A percentile compares a stretch with the other conserved stretches of the same genome.
phyloP scores from a whole-genome alignment of 2,888 invertebrate genomes.

The Spodoptera picta region DNA sequence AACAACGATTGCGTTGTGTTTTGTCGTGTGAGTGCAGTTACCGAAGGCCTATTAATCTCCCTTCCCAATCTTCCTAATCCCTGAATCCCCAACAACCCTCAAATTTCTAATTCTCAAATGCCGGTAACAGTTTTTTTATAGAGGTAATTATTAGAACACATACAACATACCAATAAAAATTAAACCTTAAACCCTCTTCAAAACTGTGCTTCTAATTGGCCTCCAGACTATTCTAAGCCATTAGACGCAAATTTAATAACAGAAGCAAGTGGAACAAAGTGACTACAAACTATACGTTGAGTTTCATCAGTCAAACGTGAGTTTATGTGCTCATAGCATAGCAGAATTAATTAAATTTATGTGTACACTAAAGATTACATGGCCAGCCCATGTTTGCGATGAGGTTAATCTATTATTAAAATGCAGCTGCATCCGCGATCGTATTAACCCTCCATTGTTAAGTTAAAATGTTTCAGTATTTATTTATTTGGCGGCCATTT shows the following conservation, averaged over 20 bases:
- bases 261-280: conserved; percentile 26
- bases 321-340: conserved; percentile 65
- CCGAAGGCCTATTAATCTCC: too few species aligned
- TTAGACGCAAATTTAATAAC: conserved; percentile 35
- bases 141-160: too few species aligned
- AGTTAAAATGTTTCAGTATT: conserved; percentile 56
- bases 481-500: conserved; percentile 46
- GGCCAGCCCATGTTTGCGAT: conserved; percentile 68
- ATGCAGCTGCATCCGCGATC: conserved; percentile 70
- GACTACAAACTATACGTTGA: conserved; percentile 30
- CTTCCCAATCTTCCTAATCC: too few species aligned
- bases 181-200: too few species aligned
- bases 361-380: conserved; percentile 81
- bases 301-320: conserved; percentile 47
- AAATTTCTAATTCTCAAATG: too few species aligned
- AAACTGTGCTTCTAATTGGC: too few species aligned
- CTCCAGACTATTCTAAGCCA: conserved; percentile 4
- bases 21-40: too few species aligned
- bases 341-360: conserved; percentile 80
- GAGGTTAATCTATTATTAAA: conserved; percentile 81
- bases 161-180: too few species aligned
- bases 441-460: conserved; percentile 59
- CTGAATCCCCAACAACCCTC: too few species aligned
- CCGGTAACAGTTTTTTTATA: too few species aligned
- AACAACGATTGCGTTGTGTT: too few species aligned